Conservation (phyloP, 2,888 invertebrate species). For the Eupithecia dodoneata region DNA sequence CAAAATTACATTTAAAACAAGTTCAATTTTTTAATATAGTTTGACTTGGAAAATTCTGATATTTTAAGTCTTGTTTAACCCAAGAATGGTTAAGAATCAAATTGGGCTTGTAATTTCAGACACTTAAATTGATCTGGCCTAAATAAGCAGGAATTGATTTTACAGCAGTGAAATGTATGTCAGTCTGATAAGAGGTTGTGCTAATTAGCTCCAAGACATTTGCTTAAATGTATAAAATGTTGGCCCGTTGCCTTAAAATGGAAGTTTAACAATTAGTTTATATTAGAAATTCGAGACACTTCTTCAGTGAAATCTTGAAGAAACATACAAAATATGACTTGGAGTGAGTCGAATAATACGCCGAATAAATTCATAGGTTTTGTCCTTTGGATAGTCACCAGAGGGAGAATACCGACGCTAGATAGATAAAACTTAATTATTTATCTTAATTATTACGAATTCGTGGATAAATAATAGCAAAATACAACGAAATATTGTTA, state of each 20-base stretch:
- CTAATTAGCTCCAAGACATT: conserved; percentile 16
- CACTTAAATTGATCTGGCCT: conserved; percentile 2
- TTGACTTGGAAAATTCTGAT: background rate
- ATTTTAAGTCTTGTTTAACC: background rate
- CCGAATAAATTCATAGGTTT: conserved; percentile 5
- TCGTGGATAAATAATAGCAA: conserved; percentile 43
- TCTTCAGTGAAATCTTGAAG: background rate
- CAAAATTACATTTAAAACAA: background rate
- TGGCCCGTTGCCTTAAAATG: background rate
- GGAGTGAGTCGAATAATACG: background rate
- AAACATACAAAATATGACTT: conserved; percentile 1
- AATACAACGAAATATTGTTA: conserved; percentile 53
- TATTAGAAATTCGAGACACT: background rate
- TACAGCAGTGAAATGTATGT: conserved; percentile 36
- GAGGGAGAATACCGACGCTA: background rate
- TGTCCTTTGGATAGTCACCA: background rate
- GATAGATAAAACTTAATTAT: conserved; percentile 16
- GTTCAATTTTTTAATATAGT: background rate
- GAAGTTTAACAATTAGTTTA: background rate
- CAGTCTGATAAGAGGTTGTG: conserved; percentile 39
- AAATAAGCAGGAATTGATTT: conserved; percentile 9
- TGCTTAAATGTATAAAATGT: conserved; percentile 2
- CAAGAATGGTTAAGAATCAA: background rate
- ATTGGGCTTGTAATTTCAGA: background rate
- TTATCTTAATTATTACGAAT: conserved; percentile 43